Conservation (phyloP, 2,888 invertebrate species). For the Brachyptera putata region DNA sequence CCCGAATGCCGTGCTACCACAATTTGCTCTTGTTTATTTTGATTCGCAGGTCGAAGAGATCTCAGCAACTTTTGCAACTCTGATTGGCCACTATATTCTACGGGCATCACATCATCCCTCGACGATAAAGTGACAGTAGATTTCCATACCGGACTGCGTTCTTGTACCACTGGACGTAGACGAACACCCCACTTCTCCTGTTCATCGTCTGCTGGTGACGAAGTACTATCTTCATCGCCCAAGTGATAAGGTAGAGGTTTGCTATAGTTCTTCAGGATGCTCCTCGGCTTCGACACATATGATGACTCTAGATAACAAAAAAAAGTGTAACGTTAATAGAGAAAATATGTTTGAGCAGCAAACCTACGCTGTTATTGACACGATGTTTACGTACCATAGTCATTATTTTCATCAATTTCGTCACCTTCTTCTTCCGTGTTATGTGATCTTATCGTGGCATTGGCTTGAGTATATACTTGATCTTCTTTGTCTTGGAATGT, state of each 20-base stretch:
- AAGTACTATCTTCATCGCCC: not conserved
- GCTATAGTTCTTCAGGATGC: slow-evolving; percentile 30
- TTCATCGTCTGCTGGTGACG: not conserved
- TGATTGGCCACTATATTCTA: slow-evolving; percentile 19
- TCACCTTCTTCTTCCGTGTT: not conserved
- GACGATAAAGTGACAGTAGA: slow-evolving; percentile 44
- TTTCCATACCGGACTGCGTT: slow-evolving; percentile 42
- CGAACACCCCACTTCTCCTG: slow-evolving; percentile 49
- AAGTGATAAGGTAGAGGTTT: slow-evolving; percentile 25
- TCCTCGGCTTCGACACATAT: slow-evolving; percentile 18
- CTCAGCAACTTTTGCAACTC: slow-evolving; percentile 33
- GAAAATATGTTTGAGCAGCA: no score
- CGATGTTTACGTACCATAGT: not conserved
- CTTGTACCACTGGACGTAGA: slow-evolving; percentile 43
- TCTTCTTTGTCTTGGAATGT: not conserved
- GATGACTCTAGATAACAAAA: not conserved
- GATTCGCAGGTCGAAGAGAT: slow-evolving; percentile 31
- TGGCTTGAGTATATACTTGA: slow-evolving; percentile 24
- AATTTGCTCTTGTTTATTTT: slow-evolving; percentile 26
- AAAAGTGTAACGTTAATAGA: no score
- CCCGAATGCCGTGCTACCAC: slow-evolving; percentile 31
- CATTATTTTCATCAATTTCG: not conserved
- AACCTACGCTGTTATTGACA: not conserved
- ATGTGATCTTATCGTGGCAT: slow-evolving; percentile 22
- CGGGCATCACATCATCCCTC: slow-evolving; percentile 13